Conservation (phyloP, 2,113 vertebrate species). For the Rallus limicola region DNA sequence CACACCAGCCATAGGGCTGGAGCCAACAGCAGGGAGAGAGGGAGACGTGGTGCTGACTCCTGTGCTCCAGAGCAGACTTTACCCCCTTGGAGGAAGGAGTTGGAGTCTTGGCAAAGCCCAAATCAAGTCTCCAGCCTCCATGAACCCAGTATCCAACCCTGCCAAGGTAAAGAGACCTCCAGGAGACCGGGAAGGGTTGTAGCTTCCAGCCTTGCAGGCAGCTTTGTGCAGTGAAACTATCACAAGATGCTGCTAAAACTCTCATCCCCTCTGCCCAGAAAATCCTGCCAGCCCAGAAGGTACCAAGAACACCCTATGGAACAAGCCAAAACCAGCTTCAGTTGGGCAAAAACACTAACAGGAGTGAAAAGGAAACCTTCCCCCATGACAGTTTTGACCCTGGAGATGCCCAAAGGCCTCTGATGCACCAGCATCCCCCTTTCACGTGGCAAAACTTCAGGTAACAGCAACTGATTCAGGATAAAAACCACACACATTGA, state of each 20-base stretch:
- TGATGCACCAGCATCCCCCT: background rate
- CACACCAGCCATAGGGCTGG: fast-evolving
- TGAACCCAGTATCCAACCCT: fast-evolving
- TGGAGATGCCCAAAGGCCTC: background rate
- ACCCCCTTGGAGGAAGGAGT: background rate
- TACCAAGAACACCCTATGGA: background rate
- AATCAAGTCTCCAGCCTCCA: background rate
- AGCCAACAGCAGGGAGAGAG: background rate
- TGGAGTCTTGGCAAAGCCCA: background rate
- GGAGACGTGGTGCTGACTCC: background rate
- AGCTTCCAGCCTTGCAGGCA: background rate
- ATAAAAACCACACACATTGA: fast-evolving
- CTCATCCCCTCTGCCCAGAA: background rate
- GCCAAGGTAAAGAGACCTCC: fast-evolving
- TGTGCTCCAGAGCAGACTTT: background rate
- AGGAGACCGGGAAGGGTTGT: background rate
- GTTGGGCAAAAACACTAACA: fast-evolving
- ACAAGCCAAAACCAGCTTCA: background rate
- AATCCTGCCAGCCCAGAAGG: background rate
- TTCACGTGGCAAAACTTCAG: background rate
- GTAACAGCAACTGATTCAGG: fast-evolving
- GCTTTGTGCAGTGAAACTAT: fast-evolving
- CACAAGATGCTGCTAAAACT: background rate
- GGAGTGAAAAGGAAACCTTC: background rate
- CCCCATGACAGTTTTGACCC: background rate